Base-by-base conservation (phyloP, 2,888 invertebrate species). In the Diarsia rubi region DNA sequence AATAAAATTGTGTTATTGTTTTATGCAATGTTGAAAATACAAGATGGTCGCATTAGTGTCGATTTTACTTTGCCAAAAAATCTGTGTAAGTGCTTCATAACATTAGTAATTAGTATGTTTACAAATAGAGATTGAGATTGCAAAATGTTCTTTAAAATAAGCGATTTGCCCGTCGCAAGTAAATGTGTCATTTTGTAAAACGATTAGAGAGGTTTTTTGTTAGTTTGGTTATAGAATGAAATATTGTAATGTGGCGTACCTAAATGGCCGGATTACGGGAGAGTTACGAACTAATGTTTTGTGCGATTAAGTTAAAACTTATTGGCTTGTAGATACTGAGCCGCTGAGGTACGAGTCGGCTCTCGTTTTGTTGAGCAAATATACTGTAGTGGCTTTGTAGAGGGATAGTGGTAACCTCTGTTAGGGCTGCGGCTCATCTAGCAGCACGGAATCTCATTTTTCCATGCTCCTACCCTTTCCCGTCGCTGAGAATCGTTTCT, bases 191-290 rank as follows among this genome's bases (percentile, higher is more conserved):
- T 42, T 74, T 75, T 75, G 57, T 21, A 9, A 59, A 59, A 11
- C 19, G 21, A 31, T 75, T 42, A 47, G 27, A 16, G 27, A 31
- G 6, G 37, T 27, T 19, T 2, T n/a, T 54, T 42, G 16, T 4
- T 27, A n/a, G 14, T 75, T 54, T 75, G 6, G 74, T 64, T 9
- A 45, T 27, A 74, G 52, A 65, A 54, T 44, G 19, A n/a, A n/a
- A n/a, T n/a, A n/a, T n/a, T n/a, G n/a, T 45, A 73, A 42, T 49
- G 42, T 62, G 8, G 16, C 24, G 21, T 59, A 24, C 16, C 11
- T 21, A 31, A 49, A 49, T 31, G 57, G 16, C 3, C 42, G 21
- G 47, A 60, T 49, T 67, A 66, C 24, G 14, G 31, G 12, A 57
- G 57, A 66, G 44, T 59, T 19, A 31, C 67, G 24, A 49, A 67